Percentiles rank a stretch among this genome's conserved stretches.
phyloP scores from a whole-genome alignment of 2,888 invertebrate species.

The Anarsia innoxiella region DNA sequence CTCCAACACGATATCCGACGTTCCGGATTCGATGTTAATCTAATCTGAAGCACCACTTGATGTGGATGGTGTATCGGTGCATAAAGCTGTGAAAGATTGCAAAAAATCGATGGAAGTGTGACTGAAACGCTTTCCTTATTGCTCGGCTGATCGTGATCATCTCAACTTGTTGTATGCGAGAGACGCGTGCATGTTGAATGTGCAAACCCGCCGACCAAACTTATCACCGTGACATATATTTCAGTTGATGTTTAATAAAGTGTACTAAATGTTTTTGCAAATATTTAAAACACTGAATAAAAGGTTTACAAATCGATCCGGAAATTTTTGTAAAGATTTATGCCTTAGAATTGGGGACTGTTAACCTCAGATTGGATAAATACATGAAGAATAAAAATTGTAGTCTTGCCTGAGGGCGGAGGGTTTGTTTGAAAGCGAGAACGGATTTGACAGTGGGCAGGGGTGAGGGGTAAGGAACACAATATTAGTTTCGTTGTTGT shows the following conservation, averaged over 20 bases:
- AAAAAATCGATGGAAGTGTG: conserved; percentile 15
- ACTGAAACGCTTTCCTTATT: conserved; percentile 49
- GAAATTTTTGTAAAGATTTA: too few relatives aligned
- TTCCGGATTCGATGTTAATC: conserved; percentile 13
- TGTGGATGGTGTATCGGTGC: conserved; percentile 21
- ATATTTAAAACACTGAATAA: too few relatives aligned
- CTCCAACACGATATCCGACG: background rate
- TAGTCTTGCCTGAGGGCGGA: conserved; percentile 22
- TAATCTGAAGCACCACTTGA: conserved; percentile 12
- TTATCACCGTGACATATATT: too few relatives aligned
- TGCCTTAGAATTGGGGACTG: too few relatives aligned
- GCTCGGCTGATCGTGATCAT: conserved; percentile 54
- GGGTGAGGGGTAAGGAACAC: conserved; percentile 71
- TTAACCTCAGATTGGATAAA: too few relatives aligned
- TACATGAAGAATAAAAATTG: background rate
- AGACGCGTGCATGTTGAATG: conserved; percentile 42
- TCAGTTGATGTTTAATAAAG: too few relatives aligned
- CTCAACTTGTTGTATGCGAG: conserved; percentile 45
- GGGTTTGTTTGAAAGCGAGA: conserved; percentile 32
- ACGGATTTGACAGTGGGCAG: conserved; percentile 45
- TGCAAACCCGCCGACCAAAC: conserved; percentile 65
- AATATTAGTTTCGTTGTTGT: conserved; percentile 77
- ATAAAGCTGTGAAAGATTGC: conserved; percentile 33
- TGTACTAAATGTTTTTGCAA: too few relatives aligned
- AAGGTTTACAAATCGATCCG: background rate